Conservation (phyloP, 2,888 invertebrate genomes). For the Formica aserva region DNA sequence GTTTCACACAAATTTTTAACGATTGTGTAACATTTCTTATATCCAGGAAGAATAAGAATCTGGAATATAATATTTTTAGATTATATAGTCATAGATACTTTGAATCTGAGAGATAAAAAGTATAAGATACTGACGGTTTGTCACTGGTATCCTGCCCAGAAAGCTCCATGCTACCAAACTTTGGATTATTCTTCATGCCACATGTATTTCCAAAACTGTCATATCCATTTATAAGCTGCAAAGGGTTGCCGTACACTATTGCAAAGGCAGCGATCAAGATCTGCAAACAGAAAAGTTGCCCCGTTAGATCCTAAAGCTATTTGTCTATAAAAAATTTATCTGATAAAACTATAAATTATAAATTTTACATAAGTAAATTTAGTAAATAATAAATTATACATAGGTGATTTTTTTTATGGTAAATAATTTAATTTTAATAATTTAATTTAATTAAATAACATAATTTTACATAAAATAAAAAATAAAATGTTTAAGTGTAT, state of each 20-base stretch:
- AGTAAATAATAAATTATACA: not conserved
- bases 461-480: not conserved
- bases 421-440: no score
- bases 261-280: slow-evolving; percentile 95
- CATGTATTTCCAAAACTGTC: slow-evolving; percentile 98
- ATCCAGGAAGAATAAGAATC: slow-evolving; percentile 94
- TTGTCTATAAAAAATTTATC: not conserved
- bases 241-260: slow-evolving; percentile 94
- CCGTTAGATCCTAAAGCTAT: not conserved
- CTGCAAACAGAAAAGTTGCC: slow-evolving; percentile 84
- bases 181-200: slow-evolving; percentile 92
- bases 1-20: slow-evolving; percentile 95
- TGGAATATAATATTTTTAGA: slow-evolving; percentile 78
- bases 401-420: not conserved
- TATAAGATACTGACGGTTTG: slow-evolving; percentile 87
- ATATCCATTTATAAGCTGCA: slow-evolving; percentile 95
- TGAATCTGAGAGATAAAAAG: not conserved
- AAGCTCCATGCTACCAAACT: slow-evolving; percentile 90
- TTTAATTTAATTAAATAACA: no score
- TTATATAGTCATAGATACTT: slow-evolving; percentile 25
- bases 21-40: slow-evolving; percentile 91
- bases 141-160: slow-evolving; percentile 94
- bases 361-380: not conserved
- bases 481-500: not conserved
- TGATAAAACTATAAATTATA: not conserved